These are phyloP conservation scores for Halocynthia aurantium DNA, from an alignment of 23 tunicate species.

Conservation along the genomic window DNA sequence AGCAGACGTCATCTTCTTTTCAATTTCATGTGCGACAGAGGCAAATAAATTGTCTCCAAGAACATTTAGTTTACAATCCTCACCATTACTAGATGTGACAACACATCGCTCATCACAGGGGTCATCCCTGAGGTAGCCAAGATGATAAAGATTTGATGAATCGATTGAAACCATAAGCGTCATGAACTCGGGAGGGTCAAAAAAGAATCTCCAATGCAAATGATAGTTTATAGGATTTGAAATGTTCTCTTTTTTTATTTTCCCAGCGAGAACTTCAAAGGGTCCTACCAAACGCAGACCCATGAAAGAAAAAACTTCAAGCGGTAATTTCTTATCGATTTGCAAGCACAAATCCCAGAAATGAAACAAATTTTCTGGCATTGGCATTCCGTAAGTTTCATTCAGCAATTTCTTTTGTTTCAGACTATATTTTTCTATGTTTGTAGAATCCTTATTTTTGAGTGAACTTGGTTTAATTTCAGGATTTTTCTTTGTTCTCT, in stretches of 20 bases:
- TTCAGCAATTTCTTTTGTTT: background rate
- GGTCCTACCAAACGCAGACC: constrained; percentile 68
- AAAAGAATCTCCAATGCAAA: constrained; percentile 76
- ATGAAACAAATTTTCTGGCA: constrained; percentile 26
- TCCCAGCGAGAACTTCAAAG: constrained; percentile 35
- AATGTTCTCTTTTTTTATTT: constrained; percentile 1
- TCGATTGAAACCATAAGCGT: constrained; percentile 34
- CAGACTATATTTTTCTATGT: background rate
- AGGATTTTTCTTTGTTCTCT: background rate
- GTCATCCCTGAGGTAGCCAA: constrained; percentile 69
- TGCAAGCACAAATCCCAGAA: constrained; percentile 36
- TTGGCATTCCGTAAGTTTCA: constrained; percentile 16
- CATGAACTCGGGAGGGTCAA: constrained; percentile 74
- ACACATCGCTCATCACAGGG: constrained; percentile 37
- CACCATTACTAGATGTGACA: constrained; percentile 39
- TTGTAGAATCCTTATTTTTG: background rate
- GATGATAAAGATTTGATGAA: constrained; percentile 29
- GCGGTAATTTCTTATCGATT: constrained; percentile 19
- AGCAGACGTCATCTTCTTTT: background rate
- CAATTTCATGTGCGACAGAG: constrained; percentile 29
- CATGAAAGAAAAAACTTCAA: constrained; percentile 29
- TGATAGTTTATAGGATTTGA: constrained; percentile 29
- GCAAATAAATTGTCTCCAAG: constrained; percentile 74
- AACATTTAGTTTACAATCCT: constrained; percentile 14
- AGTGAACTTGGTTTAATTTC: background rate